These are phyloP conservation scores for Drosophila monieri DNA, from an alignment of 2,888 invertebrate genomes.

Conservation along the genomic window DNA sequence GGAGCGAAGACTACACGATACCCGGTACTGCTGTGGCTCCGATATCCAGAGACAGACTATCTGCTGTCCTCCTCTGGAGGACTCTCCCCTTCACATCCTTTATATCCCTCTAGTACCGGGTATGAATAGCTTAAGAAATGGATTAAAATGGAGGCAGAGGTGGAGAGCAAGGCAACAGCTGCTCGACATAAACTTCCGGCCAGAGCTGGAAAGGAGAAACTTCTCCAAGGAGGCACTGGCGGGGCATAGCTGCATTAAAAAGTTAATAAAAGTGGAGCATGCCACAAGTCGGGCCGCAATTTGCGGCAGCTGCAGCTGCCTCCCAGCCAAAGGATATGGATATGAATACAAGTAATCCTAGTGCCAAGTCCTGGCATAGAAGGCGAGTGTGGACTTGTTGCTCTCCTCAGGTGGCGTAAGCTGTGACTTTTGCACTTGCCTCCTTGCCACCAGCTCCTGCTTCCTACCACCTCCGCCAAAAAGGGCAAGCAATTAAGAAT, in stretches of 20 bases:
- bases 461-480: neutral
- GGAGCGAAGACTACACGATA: constrained; percentile 18
- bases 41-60: too few relatives aligned
- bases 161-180: constrained; percentile 61
- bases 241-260: constrained; percentile 69
- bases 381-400: constrained; percentile 53
- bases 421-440: constrained; percentile 67
- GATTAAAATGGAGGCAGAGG: constrained; percentile 30
- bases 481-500: too few relatives aligned
- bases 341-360: constrained; percentile 60
- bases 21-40: too few relatives aligned
- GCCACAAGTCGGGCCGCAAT: constrained; percentile 78
- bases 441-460: constrained; percentile 14
- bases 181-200: constrained; percentile 73
- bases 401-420: constrained; percentile 66
- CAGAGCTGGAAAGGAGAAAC: constrained; percentile 63
- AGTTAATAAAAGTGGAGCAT: constrained; percentile 79
- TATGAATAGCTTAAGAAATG: constrained; percentile 23
- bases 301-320: constrained; percentile 73
- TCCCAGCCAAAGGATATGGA: constrained; percentile 64
- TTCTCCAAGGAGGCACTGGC: constrained; percentile 48
- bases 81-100: too few relatives aligned
- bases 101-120: neutral
- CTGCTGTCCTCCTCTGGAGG: too few relatives aligned
- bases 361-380: constrained; percentile 13